Base-by-base conservation (phyloP, 2,113 vertebrate genomes). In the Triplophysa rosa region DNA sequence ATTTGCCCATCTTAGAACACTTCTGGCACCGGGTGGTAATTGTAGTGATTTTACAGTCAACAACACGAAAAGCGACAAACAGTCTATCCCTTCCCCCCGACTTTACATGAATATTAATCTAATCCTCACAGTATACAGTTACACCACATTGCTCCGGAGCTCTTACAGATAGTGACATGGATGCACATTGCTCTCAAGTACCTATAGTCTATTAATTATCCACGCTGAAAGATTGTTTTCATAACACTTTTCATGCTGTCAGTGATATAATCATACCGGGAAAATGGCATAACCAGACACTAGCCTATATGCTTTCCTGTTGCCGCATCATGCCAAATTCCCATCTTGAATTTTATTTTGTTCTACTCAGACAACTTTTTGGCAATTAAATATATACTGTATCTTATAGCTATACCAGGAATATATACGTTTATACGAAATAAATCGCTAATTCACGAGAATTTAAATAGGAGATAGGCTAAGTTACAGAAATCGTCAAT, bases 61-160 rank as follows among this genome's bases (percentile, higher is more conserved):
- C 63, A 56, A 59, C 12, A 75, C 58, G 58, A 52, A 63, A 45
- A 63, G 54, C 24, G 24, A 19, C 67, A 52, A 79, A 69, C 29
- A 68, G 70, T n/a, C 78, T 54, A 54, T 52, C 59, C 23, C 14
- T 69, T 19, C 47, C 66, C 52, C 26, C 75, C 73, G 62, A 68
- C 37, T 49, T 70, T 73, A 52, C 47, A 74, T 67, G 66, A 68
- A 79, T 68, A 83, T 56, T 40, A 47, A 79, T 79, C 29, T 40
- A 14, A 75, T 75, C 40, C 76, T 64, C 67, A 19, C 61, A 29
- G 54, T 64, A 23, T 59, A 73, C 21, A 73, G 70, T 73, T 73
- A 1, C 58, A 42, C 54, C 29, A 59, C 70, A 24, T 42, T 59
- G 29, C 69, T 40, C 52, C 42, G 19, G 52, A 71, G 52, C 13